Base-by-base conservation (phyloP, 2,113 vertebrate species). In the Neodon shergylaensis region DNA sequence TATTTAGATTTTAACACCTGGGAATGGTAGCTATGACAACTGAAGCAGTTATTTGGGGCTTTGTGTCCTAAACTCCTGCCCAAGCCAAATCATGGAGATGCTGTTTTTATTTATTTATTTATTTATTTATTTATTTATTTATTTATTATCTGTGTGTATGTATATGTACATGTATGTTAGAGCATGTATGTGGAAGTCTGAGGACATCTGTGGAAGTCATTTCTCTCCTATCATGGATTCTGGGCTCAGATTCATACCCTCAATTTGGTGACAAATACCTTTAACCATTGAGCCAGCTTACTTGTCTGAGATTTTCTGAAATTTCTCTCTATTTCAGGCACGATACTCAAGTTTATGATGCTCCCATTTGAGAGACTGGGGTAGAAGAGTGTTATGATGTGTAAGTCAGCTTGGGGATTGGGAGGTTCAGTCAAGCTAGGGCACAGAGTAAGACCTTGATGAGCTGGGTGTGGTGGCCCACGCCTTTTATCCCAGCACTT, bases 1-100 rank as follows among this genome's bases (percentile, higher is more conserved):
- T 89, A 22, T 58, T 91, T 54, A 81, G 7, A 6, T 90, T 93
- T 94, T 72, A 95, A 90, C 82, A 83, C 61, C 72, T n/a, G 47
- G 68, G 52, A 73, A 73, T 39, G 44, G 72, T 87, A 21, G 85
- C 72, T 87, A 12, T 93, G 49, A 83, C n/a, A 82, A n/a, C 73
- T 19, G 28, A 39, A 81, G 76, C 39, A 63, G 39, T 88, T 85
- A 81, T 42, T 58, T 85, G 39, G 10, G 66, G 44, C 22, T 58
- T 84, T 11, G 0, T 28, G 66, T 95, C 72, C 76, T 88, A n/a
- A 73, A 39, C 33, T 17, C 1, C 66, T 66, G 6, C 42, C 47
- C 78, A 76, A 82, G 61, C 52, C 74, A 88, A 88, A 79, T 36
- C 31, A 63, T 33, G 36, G 66, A 66, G 65, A 86, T 52, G 33